Conservation (phyloP, 2,113 vertebrate genomes). For the Centropus unirufus region DNA sequence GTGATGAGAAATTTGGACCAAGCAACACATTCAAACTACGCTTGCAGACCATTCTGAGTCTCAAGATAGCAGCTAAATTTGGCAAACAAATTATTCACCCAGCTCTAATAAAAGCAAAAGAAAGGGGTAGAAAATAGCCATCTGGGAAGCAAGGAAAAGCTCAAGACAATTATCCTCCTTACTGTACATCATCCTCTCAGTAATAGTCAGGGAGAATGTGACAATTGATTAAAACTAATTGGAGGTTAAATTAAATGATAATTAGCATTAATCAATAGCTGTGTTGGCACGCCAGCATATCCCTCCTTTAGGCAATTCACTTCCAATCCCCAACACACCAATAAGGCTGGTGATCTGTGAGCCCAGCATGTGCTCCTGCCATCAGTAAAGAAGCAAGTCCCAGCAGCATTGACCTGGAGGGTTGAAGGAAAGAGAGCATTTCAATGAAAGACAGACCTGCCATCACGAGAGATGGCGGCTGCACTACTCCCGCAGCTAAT, state of each 20-base stretch:
- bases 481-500: constrained; percentile 41
- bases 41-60: background rate
- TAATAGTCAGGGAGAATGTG: constrained; percentile 40
- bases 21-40: background rate
- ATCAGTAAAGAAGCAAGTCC: constrained; percentile 40
- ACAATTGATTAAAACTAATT: constrained; percentile 75
- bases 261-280: constrained; percentile 74
- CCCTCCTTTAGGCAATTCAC: constrained; percentile 63
- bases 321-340: constrained; percentile 61
- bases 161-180: constrained; percentile 42
- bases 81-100: constrained; percentile 51
- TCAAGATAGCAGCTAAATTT: constrained; percentile 19
- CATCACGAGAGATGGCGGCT: constrained; percentile 25
- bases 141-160: constrained; percentile 43
- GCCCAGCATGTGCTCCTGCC: constrained; percentile 34
- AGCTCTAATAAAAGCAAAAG: constrained; percentile 33
- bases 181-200: background rate
- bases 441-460: constrained; percentile 38
- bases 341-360: constrained; percentile 54
- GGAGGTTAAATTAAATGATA: constrained; percentile 72
- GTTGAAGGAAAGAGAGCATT: constrained; percentile 5
- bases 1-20: constrained; percentile 16
- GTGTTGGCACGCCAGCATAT: constrained; percentile 15
- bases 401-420: constrained; percentile 38
- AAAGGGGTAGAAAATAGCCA: constrained; percentile 18